Percentiles rank a stretch among this genome's conserved stretches.
Conservation (phyloP, 2,113 vertebrate species). For the Bombycilla garrulus region DNA sequence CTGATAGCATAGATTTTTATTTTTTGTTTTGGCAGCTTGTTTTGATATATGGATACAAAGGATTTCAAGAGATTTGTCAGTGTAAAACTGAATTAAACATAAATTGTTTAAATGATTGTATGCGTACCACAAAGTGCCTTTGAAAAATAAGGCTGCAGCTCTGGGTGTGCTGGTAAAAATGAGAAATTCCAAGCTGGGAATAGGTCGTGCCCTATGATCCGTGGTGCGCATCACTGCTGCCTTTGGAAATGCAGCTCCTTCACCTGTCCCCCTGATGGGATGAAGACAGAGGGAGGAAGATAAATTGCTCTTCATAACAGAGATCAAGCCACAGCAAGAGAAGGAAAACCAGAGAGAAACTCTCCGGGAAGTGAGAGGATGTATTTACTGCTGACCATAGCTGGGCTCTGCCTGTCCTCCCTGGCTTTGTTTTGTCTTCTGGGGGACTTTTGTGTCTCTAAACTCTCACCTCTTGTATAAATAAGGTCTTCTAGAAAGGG, state of each 20-base stretch:
- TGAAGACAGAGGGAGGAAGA: slow-evolving; percentile 49
- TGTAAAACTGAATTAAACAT: neutral
- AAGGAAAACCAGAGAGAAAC: neutral
- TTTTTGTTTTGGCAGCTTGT: neutral
- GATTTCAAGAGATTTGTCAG: slow-evolving; percentile 13
- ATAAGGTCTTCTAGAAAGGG: neutral
- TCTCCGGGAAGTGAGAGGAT: neutral
- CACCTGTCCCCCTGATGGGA: slow-evolving; percentile 52
- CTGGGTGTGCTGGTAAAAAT: slow-evolving; percentile 12
- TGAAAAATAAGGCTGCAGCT: slow-evolving; percentile 28
- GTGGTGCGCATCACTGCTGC: slow-evolving; percentile 45
- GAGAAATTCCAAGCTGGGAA: slow-evolving; percentile 29
- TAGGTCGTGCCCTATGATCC: slow-evolving; percentile 34
- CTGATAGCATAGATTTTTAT: neutral
- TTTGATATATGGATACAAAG: neutral
- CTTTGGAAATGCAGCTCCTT: slow-evolving; percentile 50
- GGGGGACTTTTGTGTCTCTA: neutral
- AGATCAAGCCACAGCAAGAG: slow-evolving; percentile 12
- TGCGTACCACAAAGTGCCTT: neutral
- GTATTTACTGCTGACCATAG: neutral
- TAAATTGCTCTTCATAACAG: slow-evolving; percentile 59
- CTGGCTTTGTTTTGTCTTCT: neutral
- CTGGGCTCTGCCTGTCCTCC: neutral
- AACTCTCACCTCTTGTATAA: slow-evolving; percentile 20
- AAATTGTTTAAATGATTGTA: slow-evolving; percentile 27